A percentile compares a stretch with the other conserved stretches of the same genome.
Evolutionary conservation across 2,797 vertebrate genomes (phyloP).

Genomic region (Lycodopsis pacificus): DNA sequence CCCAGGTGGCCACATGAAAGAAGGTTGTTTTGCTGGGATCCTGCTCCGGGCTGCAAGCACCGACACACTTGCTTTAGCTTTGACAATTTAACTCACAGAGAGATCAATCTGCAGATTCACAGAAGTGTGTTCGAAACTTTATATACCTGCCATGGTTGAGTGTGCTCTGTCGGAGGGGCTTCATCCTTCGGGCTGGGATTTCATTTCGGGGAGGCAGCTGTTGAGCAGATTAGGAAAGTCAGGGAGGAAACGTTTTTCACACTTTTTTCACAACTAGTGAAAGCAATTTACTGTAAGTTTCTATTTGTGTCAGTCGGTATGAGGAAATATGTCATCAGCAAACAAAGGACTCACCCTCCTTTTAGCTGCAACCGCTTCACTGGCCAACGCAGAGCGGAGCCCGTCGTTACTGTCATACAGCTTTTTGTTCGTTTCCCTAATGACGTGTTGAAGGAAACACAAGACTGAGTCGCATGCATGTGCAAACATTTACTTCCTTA

Average conservation of each 20-base stretch:
- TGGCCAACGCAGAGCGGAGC: constrained; percentile 72
- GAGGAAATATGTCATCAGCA: constrained; percentile 29
- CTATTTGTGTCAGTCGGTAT: constrained; percentile 15
- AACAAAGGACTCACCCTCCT: constrained; percentile 65
- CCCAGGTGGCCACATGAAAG: constrained; percentile 79
- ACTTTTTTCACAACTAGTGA: constrained; percentile 3
- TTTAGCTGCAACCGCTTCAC: constrained; percentile 62
- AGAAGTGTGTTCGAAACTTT: constrained; percentile 8
- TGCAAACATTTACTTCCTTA: neutral
- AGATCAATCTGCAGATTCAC: constrained; percentile 27
- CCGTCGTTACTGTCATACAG: constrained; percentile 85
- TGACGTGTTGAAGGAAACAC: constrained; percentile 21
- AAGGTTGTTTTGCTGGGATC: constrained; percentile 48
- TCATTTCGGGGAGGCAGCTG: constrained; percentile 76
- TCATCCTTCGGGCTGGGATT: constrained; percentile 67
- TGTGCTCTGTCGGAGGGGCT: constrained; percentile 82
- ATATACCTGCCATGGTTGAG: constrained; percentile 72
- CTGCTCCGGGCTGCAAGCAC: constrained; percentile 60
- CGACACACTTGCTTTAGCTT: constrained; percentile 19
- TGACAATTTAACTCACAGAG: constrained; percentile 19
- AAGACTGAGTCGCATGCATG: constrained; percentile 10
- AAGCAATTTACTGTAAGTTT: constrained; percentile 27
- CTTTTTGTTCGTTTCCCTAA: constrained; percentile 81
- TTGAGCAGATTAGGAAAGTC: constrained; percentile 34
- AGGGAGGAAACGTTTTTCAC: constrained; percentile 20